A percentile compares a stretch with the other conserved stretches of the same genome.
These are phyloP conservation scores for Chrysolina oricalcia DNA, from an alignment of 2,888 invertebrate genomes.

Conservation along the genomic window DNA sequence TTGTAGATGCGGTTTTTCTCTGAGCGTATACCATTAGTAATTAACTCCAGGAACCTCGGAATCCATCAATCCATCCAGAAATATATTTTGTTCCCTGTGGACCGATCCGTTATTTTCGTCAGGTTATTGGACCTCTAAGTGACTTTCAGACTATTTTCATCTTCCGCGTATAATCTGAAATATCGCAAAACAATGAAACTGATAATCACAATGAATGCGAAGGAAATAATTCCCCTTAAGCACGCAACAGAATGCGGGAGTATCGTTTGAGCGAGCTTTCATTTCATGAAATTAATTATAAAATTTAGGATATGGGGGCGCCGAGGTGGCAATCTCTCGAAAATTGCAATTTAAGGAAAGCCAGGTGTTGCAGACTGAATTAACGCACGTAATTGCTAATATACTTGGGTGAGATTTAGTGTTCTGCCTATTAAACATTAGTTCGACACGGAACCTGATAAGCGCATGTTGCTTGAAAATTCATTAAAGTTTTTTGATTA, in stretches of 20 bases:
- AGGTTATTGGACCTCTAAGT: not conserved
- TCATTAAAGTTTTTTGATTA: constrained; percentile 39
- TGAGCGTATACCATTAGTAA: too few relatives aligned
- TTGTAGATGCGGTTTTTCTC: too few relatives aligned
- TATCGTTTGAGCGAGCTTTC: constrained; percentile 18
- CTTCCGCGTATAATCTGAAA: not conserved
- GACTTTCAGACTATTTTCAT: not conserved
- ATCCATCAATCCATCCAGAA: too few relatives aligned
- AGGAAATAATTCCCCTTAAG: not conserved
- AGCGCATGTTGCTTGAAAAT: constrained; percentile 36
- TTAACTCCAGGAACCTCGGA: too few relatives aligned
- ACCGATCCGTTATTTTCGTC: too few relatives aligned
- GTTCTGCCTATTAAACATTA: constrained; percentile 68
- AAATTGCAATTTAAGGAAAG: constrained; percentile 67
- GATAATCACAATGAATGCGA: not conserved
- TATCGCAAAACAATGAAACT: constrained; percentile 11
- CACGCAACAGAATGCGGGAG: constrained; percentile 9
- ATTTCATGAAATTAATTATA: constrained; percentile 38
- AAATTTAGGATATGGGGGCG: constrained; percentile 30
- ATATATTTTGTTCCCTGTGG: too few relatives aligned
- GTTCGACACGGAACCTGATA: constrained; percentile 64
- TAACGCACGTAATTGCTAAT: constrained; percentile 72
- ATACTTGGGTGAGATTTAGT: constrained; percentile 70
- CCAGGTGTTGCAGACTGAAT: constrained; percentile 70
- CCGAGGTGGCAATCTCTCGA: constrained; percentile 51